A percentile compares a stretch with the other conserved stretches of the same genome.
Conservation (phyloP, 2,888 invertebrate genomes). For the Elmis aenea region DNA sequence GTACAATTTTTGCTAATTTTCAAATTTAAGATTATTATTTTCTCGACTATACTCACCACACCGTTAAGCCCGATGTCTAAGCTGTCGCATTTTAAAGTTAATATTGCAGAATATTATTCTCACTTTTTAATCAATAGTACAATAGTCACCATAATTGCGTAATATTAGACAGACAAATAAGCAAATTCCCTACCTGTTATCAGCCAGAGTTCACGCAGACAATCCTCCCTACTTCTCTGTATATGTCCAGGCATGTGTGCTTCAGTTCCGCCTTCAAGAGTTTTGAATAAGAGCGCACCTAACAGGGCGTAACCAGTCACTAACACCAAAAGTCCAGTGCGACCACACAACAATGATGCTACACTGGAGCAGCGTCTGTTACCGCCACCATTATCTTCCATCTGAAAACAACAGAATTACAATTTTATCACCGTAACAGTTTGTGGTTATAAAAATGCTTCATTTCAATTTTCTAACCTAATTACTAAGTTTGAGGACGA, state of each 20-base stretch:
- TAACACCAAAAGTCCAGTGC: slow-evolving; percentile 39
- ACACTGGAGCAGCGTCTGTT: slow-evolving; percentile 24
- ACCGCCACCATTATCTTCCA: slow-evolving; percentile 31
- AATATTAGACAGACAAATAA: too few species aligned
- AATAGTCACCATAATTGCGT: too few species aligned
- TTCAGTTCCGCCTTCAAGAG: slow-evolving; percentile 39
- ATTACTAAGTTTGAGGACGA: too few species aligned
- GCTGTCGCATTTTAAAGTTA: too few species aligned
- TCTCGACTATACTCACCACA: too few species aligned
- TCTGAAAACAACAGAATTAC: slow-evolving; percentile 35
- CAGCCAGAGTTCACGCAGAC: slow-evolving; percentile 70
- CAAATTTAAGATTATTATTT: too few species aligned
- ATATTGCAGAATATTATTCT: too few species aligned
- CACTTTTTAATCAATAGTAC: too few species aligned
- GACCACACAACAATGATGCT: slow-evolving; percentile 42
- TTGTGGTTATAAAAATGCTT: too few species aligned
- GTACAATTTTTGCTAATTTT: too few species aligned
- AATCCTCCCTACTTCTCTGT: slow-evolving; percentile 46
- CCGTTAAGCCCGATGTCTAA: too few species aligned
- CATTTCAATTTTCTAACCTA: too few species aligned
- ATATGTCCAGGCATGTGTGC: slow-evolving; percentile 30
- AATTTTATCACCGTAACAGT: slow-evolving; percentile 1
- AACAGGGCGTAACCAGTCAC: slow-evolving; percentile 43
- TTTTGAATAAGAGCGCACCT: slow-evolving; percentile 42
- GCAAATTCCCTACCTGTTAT: slow-evolving; percentile 73